phyloP scores from a whole-genome alignment of 2,113 vertebrate species.

The Prionailurus bengalensis region DNA sequence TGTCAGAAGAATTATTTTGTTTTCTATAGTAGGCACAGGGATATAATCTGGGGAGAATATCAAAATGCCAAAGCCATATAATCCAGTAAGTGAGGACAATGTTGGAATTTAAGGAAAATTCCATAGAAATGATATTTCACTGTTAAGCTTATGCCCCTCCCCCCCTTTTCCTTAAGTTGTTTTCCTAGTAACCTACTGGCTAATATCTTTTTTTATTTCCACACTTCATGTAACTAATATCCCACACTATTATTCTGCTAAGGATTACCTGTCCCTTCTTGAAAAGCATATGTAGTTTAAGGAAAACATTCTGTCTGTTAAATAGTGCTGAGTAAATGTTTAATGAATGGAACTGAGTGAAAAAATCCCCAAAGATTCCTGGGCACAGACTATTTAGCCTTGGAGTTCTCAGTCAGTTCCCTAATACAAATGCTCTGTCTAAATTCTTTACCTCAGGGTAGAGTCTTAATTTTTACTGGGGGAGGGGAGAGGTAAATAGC shows the following conservation, averaged over 20 bases:
- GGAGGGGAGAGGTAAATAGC: not conserved
- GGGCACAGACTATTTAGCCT: not conserved
- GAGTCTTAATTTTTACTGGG: slow-evolving; percentile 21
- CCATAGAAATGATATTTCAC: not conserved
- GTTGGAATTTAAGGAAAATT: slow-evolving; percentile 60
- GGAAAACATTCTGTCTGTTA: not conserved
- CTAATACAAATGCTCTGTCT: not conserved
- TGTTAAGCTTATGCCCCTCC: not conserved
- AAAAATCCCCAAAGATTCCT: not conserved
- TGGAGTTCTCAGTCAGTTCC: not conserved
- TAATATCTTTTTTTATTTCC: not conserved
- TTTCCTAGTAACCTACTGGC: not conserved
- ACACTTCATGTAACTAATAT: not conserved
- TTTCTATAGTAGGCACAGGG: slow-evolving; percentile 22
- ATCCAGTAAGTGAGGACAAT: slow-evolving; percentile 14
- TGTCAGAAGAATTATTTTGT: slow-evolving; percentile 59
- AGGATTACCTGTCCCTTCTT: not conserved
- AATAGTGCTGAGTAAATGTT: slow-evolving; percentile 35
- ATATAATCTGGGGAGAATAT: not conserved
- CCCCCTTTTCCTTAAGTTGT: not conserved
- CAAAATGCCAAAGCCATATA: slow-evolving; percentile 5
- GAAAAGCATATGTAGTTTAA: not conserved
- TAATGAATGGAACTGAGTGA: slow-evolving; percentile 5
- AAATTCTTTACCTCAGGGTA: not conserved
- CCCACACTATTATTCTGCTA: not conserved